Evolutionary conservation across 2,888 invertebrate species (phyloP), one percentile per base, ranked within the genome.

Genomic region (Digitonthophagus gazella): DNA sequence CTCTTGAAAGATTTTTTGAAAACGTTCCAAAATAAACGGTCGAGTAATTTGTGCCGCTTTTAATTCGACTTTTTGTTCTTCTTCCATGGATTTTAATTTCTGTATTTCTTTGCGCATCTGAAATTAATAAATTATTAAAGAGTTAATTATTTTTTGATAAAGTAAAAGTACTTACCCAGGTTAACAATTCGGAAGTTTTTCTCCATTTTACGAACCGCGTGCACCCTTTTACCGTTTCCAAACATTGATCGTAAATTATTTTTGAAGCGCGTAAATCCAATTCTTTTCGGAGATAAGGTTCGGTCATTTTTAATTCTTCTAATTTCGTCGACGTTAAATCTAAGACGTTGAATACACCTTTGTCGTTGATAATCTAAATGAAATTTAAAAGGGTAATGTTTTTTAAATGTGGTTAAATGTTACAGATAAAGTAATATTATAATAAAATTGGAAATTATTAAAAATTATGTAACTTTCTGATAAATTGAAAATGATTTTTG

Each of bases 351-450:
- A 61, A 58, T 5, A 72, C 58, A 11, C 74, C 74, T 16, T 65
- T 69, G 4, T 15, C 15, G 20, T 71, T 72, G 0, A 69, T 71
- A 55, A 73, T 58, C 72, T 71, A 56, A 14, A 71, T 70, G 16
- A 67, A 54, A 65, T 63, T 66, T 15, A 66, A 54, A 57, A 61
- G 64, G n/a, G n/a, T 15, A 19, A 16, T 61, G 3, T 18, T 16
- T 6, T 61, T 4, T 61, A 61, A 18, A 66, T 8, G n/a, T 6
- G n/a, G n/a, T n/a, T n/a, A n/a, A n/a, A n/a, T n/a, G n/a, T n/a
- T n/a, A n/a, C n/a, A n/a, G n/a, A n/a, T n/a, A n/a, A n/a, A n/a
- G n/a, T n/a, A n/a, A n/a, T n/a, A n/a, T n/a, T n/a, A n/a, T n/a
- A n/a, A n/a, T n/a, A n/a, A n/a, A n/a, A n/a, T n/a, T n/a, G n/a